These are phyloP conservation scores for Danio kyathit DNA, from an alignment of 2,797 vertebrate species.

Conservation along the genomic window DNA sequence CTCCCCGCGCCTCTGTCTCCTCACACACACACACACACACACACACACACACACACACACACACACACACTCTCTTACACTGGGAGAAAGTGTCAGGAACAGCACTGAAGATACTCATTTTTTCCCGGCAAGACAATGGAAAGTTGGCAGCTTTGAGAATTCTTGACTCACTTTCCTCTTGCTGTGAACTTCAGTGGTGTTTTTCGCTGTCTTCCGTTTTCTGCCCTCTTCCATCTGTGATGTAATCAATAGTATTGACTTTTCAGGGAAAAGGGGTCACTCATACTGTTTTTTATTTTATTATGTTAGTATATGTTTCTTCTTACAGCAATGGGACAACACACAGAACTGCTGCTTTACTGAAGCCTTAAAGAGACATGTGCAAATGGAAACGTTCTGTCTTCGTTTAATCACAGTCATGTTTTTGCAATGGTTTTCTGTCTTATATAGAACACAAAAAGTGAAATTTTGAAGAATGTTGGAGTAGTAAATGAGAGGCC, in stretches of 20 bases:
- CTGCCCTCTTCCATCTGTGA: slow-evolving; percentile 1
- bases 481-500: neutral
- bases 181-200: slow-evolving; percentile 17
- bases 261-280: slow-evolving; percentile 5
- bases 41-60: slow-evolving; percentile 55
- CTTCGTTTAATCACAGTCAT: neutral
- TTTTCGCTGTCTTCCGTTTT: slow-evolving; percentile 69
- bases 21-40: slow-evolving; percentile 53
- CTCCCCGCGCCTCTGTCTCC: slow-evolving; percentile 69
- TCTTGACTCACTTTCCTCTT: neutral
- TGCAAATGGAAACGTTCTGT: neutral
- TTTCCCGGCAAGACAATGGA: neutral
- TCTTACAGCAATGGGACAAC: slow-evolving; percentile 9
- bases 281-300: slow-evolving; percentile 3
- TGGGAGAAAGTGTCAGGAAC: slow-evolving; percentile 74
- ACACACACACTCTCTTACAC: slow-evolving; percentile 56
- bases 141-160: neutral
- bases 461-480: neutral
- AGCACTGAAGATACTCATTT: slow-evolving; percentile 3
- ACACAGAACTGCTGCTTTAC: neutral
- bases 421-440: neutral
- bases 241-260: slow-evolving; percentile 25
- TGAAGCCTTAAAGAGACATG: neutral
- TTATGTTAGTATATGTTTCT: slow-evolving; percentile 18
- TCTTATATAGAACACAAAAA: neutral